phyloP scores from a whole-genome alignment of 2,797 vertebrate species.

The Dermochelys coriacea region DNA sequence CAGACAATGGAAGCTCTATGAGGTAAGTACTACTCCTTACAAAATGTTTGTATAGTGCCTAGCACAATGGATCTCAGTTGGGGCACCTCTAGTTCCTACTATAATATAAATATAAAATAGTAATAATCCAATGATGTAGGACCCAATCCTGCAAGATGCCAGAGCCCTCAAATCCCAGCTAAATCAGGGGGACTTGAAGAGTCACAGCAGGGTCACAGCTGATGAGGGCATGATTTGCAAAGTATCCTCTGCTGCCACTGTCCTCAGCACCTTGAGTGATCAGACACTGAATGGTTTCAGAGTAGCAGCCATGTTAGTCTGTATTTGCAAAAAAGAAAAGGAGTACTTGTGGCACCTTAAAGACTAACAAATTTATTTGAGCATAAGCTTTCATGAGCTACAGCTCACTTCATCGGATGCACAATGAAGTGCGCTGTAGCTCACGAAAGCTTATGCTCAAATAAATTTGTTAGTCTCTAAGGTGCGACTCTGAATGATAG shows the following conservation, averaged over 20 bases:
- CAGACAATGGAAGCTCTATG: no score
- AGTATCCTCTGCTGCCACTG: neutral
- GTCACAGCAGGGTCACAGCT: neutral
- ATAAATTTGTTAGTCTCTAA: no score
- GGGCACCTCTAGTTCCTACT: neutral
- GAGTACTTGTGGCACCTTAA: no score
- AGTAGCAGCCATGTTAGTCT: no score
- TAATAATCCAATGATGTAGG: neutral
- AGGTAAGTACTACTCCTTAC: neutral
- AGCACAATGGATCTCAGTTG: neutral
- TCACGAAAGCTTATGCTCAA: no score
- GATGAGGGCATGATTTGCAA: neutral
- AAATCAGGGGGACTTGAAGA: neutral
- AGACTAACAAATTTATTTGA: no score
- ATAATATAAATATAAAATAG: neutral
- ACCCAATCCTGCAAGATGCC: neutral
- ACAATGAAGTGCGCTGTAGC: no score
- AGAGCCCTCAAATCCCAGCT: neutral
- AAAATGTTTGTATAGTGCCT: neutral
- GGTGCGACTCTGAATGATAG: neutral
- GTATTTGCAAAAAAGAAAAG: no score
- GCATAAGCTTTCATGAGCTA: no score
- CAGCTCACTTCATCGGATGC: no score
- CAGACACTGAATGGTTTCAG: neutral
- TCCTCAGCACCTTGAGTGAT: neutral